phyloP scores from a whole-genome alignment of 2,113 vertebrate species.

The Boulengerochromis microlepis region DNA sequence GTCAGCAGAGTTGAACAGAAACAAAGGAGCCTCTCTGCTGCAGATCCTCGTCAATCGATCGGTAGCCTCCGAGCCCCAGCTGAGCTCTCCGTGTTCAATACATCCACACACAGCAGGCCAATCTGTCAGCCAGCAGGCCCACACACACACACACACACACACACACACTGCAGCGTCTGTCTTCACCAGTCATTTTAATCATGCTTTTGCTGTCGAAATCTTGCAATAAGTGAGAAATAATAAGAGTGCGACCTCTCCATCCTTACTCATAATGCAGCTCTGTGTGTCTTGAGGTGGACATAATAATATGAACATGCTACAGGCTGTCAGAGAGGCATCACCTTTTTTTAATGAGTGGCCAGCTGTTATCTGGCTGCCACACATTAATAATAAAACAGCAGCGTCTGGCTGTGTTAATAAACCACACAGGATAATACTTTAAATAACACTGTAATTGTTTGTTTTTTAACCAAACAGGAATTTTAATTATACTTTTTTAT shows the following conservation, averaged over 20 bases:
- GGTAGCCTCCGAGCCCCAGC: neutral
- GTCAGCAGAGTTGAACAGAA: neutral
- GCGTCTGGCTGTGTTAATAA: neutral
- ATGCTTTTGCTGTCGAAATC: neutral
- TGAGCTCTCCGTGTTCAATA: constrained; percentile 29
- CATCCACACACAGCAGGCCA: constrained; percentile 21
- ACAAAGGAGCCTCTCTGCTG: constrained; percentile 39
- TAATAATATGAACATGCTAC: neutral
- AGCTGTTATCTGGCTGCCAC: neutral
- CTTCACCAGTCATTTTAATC: neutral
- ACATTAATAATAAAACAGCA: neutral
- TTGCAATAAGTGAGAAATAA: neutral
- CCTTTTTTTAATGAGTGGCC: neutral
- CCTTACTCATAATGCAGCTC: neutral
- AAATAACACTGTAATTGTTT: neutral
- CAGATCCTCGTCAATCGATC: constrained; percentile 38
- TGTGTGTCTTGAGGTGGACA: neutral
- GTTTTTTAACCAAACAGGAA: neutral
- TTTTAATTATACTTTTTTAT: neutral
- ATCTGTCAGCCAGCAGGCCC: constrained; percentile 24
- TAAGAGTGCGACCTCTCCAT: neutral
- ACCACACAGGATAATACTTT: neutral
- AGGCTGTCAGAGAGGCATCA: neutral
- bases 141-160: neutral
- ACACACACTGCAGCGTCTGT: neutral